Evolutionary conservation across 2,888 invertebrate genomes (phyloP).

Genomic region (Eristalis tenax): DNA sequence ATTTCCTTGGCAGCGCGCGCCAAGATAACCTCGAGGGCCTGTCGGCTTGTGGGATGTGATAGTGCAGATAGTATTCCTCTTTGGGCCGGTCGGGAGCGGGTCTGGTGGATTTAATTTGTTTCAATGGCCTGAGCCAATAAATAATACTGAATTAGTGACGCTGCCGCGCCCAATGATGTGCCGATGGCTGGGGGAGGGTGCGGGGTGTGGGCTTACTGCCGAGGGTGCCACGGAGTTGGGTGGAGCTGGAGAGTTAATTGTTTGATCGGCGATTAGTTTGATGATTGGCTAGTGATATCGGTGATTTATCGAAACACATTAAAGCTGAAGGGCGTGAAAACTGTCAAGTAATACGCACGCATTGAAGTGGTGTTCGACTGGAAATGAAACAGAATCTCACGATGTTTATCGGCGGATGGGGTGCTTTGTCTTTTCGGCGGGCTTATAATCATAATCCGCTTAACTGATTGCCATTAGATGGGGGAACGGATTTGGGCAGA

Average conservation of each 20-base stretch:
- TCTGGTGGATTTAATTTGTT: constrained; percentile 68
- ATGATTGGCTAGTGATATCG: constrained; percentile 62
- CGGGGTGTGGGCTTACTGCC: not conserved
- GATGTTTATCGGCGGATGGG: no score
- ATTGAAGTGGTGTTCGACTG: not conserved
- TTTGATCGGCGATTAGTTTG: constrained; percentile 71
- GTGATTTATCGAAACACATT: constrained; percentile 62
- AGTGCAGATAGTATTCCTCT: constrained; percentile 45
- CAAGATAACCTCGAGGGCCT: constrained; percentile 42
- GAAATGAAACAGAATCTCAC: not conserved
- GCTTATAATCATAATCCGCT: not conserved
- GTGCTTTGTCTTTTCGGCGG: no score
- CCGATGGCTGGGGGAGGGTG: not conserved
- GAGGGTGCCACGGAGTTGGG: constrained; percentile 27
- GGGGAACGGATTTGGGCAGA: not conserved
- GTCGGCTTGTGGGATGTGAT: constrained; percentile 31
- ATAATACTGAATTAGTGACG: constrained; percentile 68
- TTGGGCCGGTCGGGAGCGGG: constrained; percentile 28
- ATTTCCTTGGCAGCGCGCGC: constrained; percentile 34
- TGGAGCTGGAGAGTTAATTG: constrained; percentile 62
- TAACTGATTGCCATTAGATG: not conserved
- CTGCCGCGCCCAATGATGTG: constrained; percentile 38
- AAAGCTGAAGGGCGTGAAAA: constrained; percentile 47
- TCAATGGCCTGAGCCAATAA: constrained; percentile 58
- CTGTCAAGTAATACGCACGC: constrained; percentile 35